Percentiles rank a stretch among this genome's conserved stretches.
phyloP scores from a whole-genome alignment of 2,797 vertebrate species.

The Chaetophractus vellerosus region DNA sequence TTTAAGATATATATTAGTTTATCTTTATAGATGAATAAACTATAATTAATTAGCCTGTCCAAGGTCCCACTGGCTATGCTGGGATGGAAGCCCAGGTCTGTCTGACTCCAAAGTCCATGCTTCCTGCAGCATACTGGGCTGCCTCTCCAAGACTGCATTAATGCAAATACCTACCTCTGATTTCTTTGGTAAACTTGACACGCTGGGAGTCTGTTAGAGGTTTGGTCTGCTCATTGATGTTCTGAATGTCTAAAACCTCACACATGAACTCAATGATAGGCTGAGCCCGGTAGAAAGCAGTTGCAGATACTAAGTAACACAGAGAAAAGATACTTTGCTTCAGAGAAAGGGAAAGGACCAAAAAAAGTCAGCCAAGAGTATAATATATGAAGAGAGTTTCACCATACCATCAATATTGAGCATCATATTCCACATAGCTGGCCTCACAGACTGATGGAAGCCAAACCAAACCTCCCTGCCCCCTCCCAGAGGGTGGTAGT shows the following conservation, averaged over 20 bases:
- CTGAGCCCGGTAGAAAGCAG: conserved; percentile 99
- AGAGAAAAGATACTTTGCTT: conserved; percentile 60
- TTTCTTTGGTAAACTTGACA: conserved; percentile 99
- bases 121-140: not conserved
- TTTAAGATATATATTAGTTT: conserved; percentile 13
- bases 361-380: not conserved
- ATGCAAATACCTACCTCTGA: conserved; percentile 93
- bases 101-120: not conserved
- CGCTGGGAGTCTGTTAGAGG: conserved; percentile 99
- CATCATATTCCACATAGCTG: conserved; percentile 99
- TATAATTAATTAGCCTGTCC: conserved; percentile 42
- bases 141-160: not conserved
- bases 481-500: conserved; percentile 97
- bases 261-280: conserved; percentile 99
- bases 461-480: conserved; percentile 98
- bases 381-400: not conserved
- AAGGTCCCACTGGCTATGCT: not conserved
- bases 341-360: conserved; percentile 37
- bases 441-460: conserved; percentile 98
- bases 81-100: not conserved
- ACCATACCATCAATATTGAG: conserved; percentile 97
- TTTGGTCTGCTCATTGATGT: conserved; percentile 99
- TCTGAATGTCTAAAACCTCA: conserved; percentile 98
- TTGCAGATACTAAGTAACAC: conserved; percentile 95
- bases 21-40: conserved; percentile 46